phyloP scores from a whole-genome alignment of 2,113 vertebrate genomes.

The Peromyscus polionotus region DNA sequence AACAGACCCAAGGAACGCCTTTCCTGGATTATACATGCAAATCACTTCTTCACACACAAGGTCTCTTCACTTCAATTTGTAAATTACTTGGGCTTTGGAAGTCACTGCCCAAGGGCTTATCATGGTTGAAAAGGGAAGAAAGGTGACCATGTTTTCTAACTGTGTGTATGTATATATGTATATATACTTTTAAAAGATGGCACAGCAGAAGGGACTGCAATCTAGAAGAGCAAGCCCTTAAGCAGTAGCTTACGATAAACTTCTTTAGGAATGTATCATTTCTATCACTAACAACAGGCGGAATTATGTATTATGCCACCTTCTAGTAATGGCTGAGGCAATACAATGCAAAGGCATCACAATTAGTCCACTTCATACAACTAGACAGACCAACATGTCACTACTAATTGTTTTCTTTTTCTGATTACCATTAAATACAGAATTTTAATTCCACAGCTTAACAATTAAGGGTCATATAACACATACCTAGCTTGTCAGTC shows the following conservation, averaged over 20 bases:
- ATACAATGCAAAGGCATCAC: conserved; percentile 22
- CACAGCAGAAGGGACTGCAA: conserved; percentile 68
- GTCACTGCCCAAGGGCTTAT: conserved; percentile 61
- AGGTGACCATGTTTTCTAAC: neutral
- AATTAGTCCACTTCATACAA: conserved; percentile 66
- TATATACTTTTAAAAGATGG: conserved; percentile 49
- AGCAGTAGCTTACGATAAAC: conserved; percentile 62
- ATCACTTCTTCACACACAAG: conserved; percentile 46
- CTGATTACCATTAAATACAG: conserved; percentile 81
- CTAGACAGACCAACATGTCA: conserved; percentile 75
- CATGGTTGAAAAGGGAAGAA: conserved; percentile 30
- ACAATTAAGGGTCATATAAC: conserved; percentile 83
- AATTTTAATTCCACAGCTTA: conserved; percentile 83
- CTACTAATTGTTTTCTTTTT: conserved; percentile 70
- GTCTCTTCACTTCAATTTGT: conserved; percentile 51
- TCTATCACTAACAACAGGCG: conserved; percentile 56
- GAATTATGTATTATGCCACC: conserved; percentile 54
- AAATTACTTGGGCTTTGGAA: conserved; percentile 50
- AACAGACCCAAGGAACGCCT: conserved; percentile 60
- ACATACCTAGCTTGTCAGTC: conserved; percentile 81
- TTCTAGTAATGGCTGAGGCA: conserved; percentile 63
- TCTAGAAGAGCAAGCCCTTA: conserved; percentile 67
- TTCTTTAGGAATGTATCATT: conserved; percentile 55
- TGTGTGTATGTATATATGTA: neutral
- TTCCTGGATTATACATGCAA: conserved; percentile 72